A percentile compares a stretch with the other conserved stretches of the same genome.
Conservation (phyloP, 2,888 invertebrate species). For the Stenolophus ochropezus region DNA sequence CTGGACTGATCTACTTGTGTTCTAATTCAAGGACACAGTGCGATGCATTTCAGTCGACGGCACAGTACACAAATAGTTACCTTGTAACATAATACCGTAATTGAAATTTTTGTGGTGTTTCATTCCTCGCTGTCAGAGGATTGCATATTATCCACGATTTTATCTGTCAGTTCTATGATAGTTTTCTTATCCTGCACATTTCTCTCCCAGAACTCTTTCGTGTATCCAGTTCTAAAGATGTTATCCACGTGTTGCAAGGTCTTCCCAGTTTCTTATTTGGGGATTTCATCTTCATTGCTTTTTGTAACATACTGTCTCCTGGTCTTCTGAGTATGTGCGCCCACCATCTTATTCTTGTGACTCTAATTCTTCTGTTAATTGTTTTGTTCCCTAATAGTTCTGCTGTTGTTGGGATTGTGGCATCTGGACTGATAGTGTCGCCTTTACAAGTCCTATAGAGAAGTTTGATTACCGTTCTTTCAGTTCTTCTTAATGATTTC, state of each 20-base stretch:
- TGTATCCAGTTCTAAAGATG: background rate
- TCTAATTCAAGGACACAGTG: too few relatives aligned
- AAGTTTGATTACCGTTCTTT: background rate
- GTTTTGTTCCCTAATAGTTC: background rate
- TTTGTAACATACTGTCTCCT: background rate
- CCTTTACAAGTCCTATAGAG: too few relatives aligned
- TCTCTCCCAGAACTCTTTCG: too few relatives aligned
- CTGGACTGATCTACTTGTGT: too few relatives aligned
- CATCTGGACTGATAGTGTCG: too few relatives aligned
- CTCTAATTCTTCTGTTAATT: background rate
- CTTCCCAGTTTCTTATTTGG: background rate
- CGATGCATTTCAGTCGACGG: too few relatives aligned
- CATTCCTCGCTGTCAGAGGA: background rate
- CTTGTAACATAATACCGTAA: background rate
- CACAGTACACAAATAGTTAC: background rate
- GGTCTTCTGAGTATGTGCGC: background rate
- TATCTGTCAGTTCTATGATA: background rate
- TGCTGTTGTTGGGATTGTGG: too few relatives aligned
- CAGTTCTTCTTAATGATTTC: background rate
- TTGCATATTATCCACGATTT: background rate
- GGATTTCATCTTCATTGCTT: background rate
- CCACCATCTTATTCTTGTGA: background rate
- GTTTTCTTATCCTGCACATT: too few relatives aligned
- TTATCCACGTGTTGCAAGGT: background rate
- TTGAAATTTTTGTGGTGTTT: background rate